A percentile compares a stretch with the other conserved stretches of the same genome.
These are phyloP conservation scores for Trachymyrmex cornetzi DNA, from an alignment of 1,140 invertebrate species.

Conservation along the genomic window DNA sequence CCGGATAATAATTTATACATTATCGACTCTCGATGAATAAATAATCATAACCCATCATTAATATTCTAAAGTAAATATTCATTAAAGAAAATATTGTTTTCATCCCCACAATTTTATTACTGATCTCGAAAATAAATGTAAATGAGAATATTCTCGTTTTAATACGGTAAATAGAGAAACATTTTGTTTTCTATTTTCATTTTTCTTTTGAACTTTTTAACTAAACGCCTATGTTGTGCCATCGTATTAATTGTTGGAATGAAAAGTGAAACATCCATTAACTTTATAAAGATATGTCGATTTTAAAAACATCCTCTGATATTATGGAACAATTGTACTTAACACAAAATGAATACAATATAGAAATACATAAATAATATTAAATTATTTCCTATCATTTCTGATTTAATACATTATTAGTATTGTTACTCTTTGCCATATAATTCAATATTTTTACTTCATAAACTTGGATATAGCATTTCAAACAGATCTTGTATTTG, in stretches of 20 bases:
- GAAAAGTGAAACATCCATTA: not conserved
- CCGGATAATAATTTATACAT: not conserved
- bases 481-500: not conserved
- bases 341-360: not conserved
- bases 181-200: not conserved
- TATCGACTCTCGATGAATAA: not conserved
- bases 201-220: not conserved
- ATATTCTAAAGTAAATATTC: slow-evolving; percentile 8
- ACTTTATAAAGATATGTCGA: not conserved
- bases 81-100: not conserved
- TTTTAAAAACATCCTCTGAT: not conserved
- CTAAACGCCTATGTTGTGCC: not conserved
- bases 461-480: not conserved
- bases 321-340: not conserved
- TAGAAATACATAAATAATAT: not conserved
- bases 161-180: not conserved
- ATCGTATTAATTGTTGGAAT: not conserved
- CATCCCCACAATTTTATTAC: not conserved
- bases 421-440: not conserved
- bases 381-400: slow-evolving; percentile 8
- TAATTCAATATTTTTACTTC: slow-evolving; percentile 14
- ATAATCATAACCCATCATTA: slow-evolving; percentile 8
- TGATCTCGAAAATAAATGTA: not conserved
- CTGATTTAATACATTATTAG: not conserved
- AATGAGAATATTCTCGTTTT: not conserved